Percentiles rank a stretch among this genome's conserved stretches.
phyloP scores from a whole-genome alignment of 2,888 invertebrate species.

The Melanotus villosus region DNA sequence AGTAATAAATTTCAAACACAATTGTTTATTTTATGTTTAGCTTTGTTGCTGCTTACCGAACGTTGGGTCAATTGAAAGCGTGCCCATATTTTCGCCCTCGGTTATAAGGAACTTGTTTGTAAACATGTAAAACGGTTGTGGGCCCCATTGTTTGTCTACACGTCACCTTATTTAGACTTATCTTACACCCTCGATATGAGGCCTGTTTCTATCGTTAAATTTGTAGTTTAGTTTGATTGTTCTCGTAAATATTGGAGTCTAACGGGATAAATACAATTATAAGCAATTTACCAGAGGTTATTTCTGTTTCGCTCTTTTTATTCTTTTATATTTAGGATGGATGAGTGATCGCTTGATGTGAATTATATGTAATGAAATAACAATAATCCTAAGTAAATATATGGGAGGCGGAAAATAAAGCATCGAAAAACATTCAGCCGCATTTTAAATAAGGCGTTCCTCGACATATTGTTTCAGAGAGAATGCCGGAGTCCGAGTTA shows the following conservation, averaged over 20 bases:
- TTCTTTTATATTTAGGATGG: neutral
- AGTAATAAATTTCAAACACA: neutral
- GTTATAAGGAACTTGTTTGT: constrained; percentile 38
- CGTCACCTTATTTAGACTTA: constrained; percentile 41
- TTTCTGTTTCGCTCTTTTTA: neutral
- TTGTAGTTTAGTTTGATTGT: constrained; percentile 14
- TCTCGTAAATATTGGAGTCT: no score
- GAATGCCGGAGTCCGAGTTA: constrained; percentile 52
- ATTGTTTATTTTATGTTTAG: neutral
- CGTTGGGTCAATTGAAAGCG: neutral
- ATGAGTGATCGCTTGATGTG: neutral
- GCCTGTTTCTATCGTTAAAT: constrained; percentile 43
- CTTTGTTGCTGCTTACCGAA: neutral
- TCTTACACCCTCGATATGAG: constrained; percentile 37
- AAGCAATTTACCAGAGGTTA: neutral
- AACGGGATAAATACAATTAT: neutral
- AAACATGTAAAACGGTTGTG: constrained; percentile 48
- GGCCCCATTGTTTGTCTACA: constrained; percentile 44
- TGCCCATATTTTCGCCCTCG: constrained; percentile 26
- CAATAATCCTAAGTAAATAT: constrained; percentile 28
- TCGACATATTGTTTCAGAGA: constrained; percentile 56
- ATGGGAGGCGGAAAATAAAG: constrained; percentile 40
- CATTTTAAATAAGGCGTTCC: constrained; percentile 56
- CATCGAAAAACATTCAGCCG: constrained; percentile 49
- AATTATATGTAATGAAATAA: constrained; percentile 8